phyloP scores from a whole-genome alignment of 2,797 vertebrate species.

The Spea hammondii region DNA sequence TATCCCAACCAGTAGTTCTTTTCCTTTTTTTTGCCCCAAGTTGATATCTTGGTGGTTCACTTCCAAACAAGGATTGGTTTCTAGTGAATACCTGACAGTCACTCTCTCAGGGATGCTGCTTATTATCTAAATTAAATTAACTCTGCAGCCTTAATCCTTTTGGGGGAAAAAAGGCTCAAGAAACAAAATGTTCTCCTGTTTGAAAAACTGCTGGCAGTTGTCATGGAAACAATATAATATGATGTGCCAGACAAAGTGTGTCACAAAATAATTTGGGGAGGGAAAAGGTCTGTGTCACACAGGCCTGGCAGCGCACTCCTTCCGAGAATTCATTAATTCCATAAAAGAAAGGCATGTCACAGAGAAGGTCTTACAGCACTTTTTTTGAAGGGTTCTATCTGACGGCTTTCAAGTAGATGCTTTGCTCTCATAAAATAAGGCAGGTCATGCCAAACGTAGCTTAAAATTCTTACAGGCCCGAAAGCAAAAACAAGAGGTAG shows the following conservation, averaged over 20 bases:
- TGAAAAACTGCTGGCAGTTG: slow-evolving; percentile 51
- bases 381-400: neutral
- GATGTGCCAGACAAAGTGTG: slow-evolving; percentile 44
- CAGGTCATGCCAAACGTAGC: too few species aligned
- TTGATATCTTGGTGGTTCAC: too few species aligned
- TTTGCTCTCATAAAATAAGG: too few species aligned
- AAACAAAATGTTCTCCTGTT: slow-evolving; percentile 50
- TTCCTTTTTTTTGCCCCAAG: too few species aligned
- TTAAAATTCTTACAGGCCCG: too few species aligned
- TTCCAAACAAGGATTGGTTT: slow-evolving; percentile 29
- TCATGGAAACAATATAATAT: slow-evolving; percentile 43
- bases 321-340: slow-evolving; percentile 48
- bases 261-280: slow-evolving; percentile 52
- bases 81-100: slow-evolving; percentile 45
- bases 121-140: slow-evolving; percentile 57
- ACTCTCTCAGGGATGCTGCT: slow-evolving; percentile 44
- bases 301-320: slow-evolving; percentile 40
- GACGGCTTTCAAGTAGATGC: neutral
- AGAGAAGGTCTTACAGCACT: neutral
- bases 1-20: too few species aligned
- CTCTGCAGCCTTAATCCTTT: slow-evolving; percentile 46
- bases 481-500: too few species aligned
- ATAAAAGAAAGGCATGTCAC: neutral
- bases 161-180: slow-evolving; percentile 21
- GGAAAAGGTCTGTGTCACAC: slow-evolving; percentile 45